These are phyloP conservation scores for Caenorhabditis doughertyi DNA, from an alignment of 2,888 invertebrate genomes.

Conservation along the genomic window DNA sequence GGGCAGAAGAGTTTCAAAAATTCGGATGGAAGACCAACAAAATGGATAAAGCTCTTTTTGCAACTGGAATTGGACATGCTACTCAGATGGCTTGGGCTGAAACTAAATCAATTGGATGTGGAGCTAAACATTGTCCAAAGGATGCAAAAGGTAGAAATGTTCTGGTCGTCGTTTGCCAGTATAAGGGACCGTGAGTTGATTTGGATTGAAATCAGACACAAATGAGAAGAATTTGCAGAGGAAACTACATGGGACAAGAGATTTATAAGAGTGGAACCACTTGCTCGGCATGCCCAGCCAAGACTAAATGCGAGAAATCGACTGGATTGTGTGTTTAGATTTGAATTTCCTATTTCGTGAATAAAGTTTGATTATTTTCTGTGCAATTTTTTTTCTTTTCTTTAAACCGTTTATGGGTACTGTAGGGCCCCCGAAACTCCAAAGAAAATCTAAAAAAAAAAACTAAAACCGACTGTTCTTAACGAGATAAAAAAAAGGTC, in stretches of 20 bases:
- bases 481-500: too few species aligned
- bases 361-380: background rate
- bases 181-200: constrained; percentile 10
- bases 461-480: too few species aligned
- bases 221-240: constrained; percentile 29
- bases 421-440: too few species aligned
- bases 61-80: constrained; percentile 43
- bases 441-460: too few species aligned
- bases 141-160: background rate
- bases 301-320: constrained; percentile 7
- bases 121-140: constrained; percentile 46
- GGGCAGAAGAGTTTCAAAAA: constrained; percentile 10
- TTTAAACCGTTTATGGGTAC: too few species aligned
- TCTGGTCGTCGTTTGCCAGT: constrained; percentile 25
- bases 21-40: background rate
- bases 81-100: constrained; percentile 62
- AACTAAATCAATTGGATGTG: constrained; percentile 53
- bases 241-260: constrained; percentile 22
- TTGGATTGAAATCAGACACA: background rate
- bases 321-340: constrained; percentile 31
- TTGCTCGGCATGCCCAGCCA: constrained; percentile 39
- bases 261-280: constrained; percentile 17
- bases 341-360: background rate
- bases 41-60: constrained; percentile 8
- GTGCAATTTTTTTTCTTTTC: too few species aligned